Conservation (phyloP, 2,888 invertebrate genomes). For the Papilio gigon region DNA sequence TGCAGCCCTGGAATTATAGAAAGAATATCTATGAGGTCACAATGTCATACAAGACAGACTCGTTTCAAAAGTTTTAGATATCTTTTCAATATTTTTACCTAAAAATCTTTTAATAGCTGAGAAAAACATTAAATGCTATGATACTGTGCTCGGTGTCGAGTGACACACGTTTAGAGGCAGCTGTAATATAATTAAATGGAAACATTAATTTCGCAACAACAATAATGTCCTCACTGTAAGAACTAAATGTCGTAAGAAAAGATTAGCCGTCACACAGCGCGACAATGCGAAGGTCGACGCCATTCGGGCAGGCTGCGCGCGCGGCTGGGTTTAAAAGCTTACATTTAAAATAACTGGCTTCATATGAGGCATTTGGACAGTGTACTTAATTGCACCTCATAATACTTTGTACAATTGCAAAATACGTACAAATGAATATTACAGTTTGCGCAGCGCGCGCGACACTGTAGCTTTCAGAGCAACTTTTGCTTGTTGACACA, state of each 20-base stretch:
- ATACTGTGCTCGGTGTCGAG: too few relatives aligned
- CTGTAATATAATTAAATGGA: constrained; percentile 1
- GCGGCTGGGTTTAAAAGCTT: neutral
- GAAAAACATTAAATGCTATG: neutral
- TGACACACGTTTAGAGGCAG: neutral
- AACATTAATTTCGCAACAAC: neutral
- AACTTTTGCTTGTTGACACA: neutral
- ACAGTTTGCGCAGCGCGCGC: neutral
- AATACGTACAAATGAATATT: neutral
- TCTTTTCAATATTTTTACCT: too few relatives aligned
- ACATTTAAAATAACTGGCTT: neutral
- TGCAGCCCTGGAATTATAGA: constrained; percentile 80
- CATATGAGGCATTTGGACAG: neutral
- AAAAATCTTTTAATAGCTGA: neutral
- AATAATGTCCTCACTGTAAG: neutral
- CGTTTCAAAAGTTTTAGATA: neutral
- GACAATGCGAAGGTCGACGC: constrained; percentile 7
- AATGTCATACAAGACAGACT: neutral
- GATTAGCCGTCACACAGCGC: neutral
- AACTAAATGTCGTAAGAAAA: constrained; percentile 6
- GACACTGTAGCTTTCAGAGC: neutral
- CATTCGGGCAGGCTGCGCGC: neutral
- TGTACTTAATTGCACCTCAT: neutral
- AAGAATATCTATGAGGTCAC: neutral
- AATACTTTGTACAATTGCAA: neutral